Evolutionary conservation across 2,113 vertebrate species (phyloP).

Genomic region (Promerops cafer): DNA sequence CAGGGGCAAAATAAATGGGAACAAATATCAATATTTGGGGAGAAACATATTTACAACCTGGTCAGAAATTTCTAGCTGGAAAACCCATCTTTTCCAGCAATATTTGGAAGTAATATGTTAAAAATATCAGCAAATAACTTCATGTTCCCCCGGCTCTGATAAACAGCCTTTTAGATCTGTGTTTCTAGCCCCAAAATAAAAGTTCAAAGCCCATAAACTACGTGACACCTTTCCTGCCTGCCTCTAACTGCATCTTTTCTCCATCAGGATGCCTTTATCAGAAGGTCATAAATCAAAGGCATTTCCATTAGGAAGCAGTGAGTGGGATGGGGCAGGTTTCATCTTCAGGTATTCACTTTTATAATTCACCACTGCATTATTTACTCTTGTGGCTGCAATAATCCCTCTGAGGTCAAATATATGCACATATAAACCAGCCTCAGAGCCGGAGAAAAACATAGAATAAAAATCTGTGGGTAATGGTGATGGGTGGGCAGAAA

Average conservation of each 20-base stretch:
- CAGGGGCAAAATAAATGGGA: not conserved
- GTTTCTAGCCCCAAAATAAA: conserved; percentile 1
- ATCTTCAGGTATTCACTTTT: not conserved
- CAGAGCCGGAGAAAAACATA: not conserved
- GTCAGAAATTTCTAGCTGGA: not conserved
- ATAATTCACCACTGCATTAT: not conserved
- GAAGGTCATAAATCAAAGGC: conserved; percentile 41
- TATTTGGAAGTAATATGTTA: not conserved
- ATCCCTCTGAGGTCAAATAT: not conserved
- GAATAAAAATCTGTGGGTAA: not conserved
- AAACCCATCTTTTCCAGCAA: not conserved
- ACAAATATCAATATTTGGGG: not conserved
- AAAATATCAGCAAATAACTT: not conserved
- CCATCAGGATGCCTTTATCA: conserved; percentile 10
- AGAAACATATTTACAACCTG: not conserved
- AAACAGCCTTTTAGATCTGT: not conserved
- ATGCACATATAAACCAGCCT: not conserved
- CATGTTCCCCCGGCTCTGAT: not conserved
- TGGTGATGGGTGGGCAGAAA: not conserved
- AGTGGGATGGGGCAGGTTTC: not conserved
- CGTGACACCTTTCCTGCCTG: not conserved
- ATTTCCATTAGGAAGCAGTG: not conserved
- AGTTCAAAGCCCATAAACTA: not conserved
- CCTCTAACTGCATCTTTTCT: conserved; percentile 1
- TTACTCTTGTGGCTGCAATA: conserved; percentile 10